Evolutionary conservation across 2,113 vertebrate genomes (phyloP).

Genomic region (Hassar affinis): DNA sequence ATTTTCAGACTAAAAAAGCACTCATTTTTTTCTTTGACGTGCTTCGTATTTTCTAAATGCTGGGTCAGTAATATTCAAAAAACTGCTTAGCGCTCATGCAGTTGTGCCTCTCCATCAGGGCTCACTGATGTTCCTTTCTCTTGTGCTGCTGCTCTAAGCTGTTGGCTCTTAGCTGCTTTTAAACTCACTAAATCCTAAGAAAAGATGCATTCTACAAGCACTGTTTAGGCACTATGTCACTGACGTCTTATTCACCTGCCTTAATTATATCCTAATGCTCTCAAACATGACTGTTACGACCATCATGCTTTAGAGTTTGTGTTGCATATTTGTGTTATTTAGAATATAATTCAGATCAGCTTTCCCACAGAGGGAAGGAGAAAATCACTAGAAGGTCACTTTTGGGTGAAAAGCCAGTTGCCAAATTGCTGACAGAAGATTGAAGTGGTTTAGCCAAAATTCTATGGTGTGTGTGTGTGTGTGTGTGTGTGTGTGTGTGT

Average conservation of each 20-base stretch:
- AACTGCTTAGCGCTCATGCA: conserved; percentile 74
- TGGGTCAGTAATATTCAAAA: conserved; percentile 99
- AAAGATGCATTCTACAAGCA: conserved; percentile 27
- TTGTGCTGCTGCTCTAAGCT: conserved; percentile 32
- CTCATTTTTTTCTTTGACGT: conserved; percentile 91
- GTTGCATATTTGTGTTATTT: conserved; percentile 10
- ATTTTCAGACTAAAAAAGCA: conserved; percentile 94
- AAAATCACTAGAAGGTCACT: conserved; percentile 3
- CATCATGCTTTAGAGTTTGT: not conserved
- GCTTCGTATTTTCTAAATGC: conserved; percentile 94
- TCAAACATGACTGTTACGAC: conserved; percentile 5
- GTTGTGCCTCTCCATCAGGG: conserved; percentile 30
- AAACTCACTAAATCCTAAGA: conserved; percentile 36
- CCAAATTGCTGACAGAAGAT: conserved; percentile 31
- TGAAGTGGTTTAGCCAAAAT: conserved; percentile 41
- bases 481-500: not conserved
- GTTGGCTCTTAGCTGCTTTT: conserved; percentile 38
- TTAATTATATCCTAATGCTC: conserved; percentile 41
- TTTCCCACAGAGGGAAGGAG: not conserved
- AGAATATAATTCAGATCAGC: conserved; percentile 7
- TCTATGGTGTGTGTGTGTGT: not conserved
- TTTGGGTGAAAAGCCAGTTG: not conserved
- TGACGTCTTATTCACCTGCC: conserved; percentile 14
- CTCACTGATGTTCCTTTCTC: conserved; percentile 45
- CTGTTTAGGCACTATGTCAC: conserved; percentile 13